Conservation (phyloP, 1,140 invertebrate species). For the Aleiodes sp. region DNA sequence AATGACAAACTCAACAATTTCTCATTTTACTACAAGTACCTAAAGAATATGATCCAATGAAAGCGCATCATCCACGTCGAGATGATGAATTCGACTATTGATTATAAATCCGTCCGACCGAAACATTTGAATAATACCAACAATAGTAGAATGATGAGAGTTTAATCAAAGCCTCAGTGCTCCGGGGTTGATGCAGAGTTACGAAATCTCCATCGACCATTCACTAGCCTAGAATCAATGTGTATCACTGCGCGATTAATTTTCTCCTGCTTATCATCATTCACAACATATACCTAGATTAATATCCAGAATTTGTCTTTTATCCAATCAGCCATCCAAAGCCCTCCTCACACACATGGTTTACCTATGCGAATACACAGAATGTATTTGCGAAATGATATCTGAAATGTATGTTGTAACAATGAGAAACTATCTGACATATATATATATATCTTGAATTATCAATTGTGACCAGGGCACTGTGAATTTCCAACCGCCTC, state of each 20-base stretch:
- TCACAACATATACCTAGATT: background rate
- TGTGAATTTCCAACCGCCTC: background rate
- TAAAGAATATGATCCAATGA: too few species aligned
- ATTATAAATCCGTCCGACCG: too few species aligned
- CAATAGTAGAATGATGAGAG: constrained; percentile 4
- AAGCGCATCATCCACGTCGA: too few species aligned
- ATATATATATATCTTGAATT: background rate
- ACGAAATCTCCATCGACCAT: background rate
- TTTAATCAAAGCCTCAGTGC: constrained; percentile 25
- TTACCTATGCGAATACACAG: background rate
- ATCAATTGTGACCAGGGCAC: background rate
- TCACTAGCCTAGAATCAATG: constrained; percentile 22
- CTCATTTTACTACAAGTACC: too few species aligned
- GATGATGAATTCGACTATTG: too few species aligned
- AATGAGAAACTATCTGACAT: background rate
- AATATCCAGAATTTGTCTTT: constrained; percentile 11
- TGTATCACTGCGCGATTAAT: constrained; percentile 24
- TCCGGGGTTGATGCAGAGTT: background rate
- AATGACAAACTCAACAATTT: too few species aligned
- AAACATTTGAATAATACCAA: background rate
- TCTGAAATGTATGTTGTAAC: background rate
- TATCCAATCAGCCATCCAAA: background rate
- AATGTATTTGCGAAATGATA: background rate
- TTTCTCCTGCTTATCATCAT: constrained; percentile 22
- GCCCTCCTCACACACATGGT: background rate